Conservation (phyloP, 2,797 vertebrate species). For the Eurystomus glaucurus region DNA sequence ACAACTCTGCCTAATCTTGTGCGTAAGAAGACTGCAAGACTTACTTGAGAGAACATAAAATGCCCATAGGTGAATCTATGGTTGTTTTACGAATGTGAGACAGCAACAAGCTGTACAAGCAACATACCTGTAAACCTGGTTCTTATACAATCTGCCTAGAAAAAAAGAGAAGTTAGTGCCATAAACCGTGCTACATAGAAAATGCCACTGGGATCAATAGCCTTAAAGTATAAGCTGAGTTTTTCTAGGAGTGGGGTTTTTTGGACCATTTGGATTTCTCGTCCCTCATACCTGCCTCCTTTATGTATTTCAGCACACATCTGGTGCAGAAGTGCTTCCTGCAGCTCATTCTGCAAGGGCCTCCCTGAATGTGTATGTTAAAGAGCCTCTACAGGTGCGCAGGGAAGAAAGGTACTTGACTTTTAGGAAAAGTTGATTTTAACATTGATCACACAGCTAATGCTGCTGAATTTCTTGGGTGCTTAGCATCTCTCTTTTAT, state of each 20-base stretch:
- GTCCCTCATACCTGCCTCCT: neutral
- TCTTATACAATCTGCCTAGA: neutral
- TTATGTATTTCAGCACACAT: neutral
- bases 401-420: neutral
- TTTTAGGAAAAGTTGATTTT: neutral
- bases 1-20: neutral
- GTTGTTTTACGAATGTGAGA: neutral
- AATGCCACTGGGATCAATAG: neutral
- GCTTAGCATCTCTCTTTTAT: neutral
- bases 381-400: neutral
- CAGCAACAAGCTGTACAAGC: neutral
- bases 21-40: neutral
- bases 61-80: accelerated
- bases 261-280: neutral
- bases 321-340: neutral
- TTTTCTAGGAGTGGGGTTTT: neutral
- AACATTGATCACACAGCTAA: neutral
- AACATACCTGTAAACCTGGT: neutral
- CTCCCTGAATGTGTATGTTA: neutral
- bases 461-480: neutral
- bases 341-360: neutral
- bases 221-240: neutral
- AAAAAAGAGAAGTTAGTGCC: neutral
- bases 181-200: neutral
- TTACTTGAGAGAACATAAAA: neutral